phyloP scores from a whole-genome alignment of 2,113 vertebrate genomes.

The Micronisus gabar region DNA sequence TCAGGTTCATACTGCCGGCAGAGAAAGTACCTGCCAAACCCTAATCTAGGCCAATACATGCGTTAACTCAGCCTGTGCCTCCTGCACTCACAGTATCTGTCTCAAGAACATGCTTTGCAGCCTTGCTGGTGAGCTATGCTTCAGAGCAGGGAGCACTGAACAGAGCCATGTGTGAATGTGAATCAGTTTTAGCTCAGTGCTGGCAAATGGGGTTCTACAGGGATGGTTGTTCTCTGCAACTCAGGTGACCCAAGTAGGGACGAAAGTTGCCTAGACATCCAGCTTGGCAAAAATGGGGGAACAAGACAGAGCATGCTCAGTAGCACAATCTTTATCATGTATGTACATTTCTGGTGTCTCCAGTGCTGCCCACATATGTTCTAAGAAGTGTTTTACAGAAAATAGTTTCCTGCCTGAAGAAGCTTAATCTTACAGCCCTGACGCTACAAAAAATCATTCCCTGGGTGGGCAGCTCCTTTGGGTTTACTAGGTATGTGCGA shows the following conservation, averaged over 20 bases:
- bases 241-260: background rate
- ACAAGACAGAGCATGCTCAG: background rate
- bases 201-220: background rate
- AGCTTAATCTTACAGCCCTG: background rate
- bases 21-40: background rate
- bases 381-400: background rate
- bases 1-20: background rate
- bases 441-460: background rate
- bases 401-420: background rate
- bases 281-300: background rate
- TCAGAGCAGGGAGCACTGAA: background rate
- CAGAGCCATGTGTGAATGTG: background rate
- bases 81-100: background rate
- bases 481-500: background rate
- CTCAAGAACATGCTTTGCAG: background rate
- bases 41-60: background rate
- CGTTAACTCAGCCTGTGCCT: background rate
- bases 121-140: background rate
- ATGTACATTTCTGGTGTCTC: background rate
- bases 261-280: background rate
- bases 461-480: background rate
- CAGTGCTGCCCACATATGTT: background rate
- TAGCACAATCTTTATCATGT: background rate
- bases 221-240: background rate
- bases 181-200: background rate